A percentile compares a stretch with the other conserved stretches of the same genome.
phyloP scores from a whole-genome alignment of 2,113 vertebrate genomes.

The Coracopsis vasa region DNA sequence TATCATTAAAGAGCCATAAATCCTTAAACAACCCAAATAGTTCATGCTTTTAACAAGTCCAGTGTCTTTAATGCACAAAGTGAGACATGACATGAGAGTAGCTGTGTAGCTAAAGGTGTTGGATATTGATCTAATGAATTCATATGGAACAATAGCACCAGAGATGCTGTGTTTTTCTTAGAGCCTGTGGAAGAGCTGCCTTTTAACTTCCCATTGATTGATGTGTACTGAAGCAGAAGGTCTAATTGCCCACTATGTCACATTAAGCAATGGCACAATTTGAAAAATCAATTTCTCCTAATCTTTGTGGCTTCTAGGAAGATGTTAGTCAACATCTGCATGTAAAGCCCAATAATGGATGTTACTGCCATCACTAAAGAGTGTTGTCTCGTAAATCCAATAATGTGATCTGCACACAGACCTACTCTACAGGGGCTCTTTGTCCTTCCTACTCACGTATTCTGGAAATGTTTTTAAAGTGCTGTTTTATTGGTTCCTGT shows the following conservation, averaged over 20 bases:
- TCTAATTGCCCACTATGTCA: neutral
- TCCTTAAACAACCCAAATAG: neutral
- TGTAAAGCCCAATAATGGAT: neutral
- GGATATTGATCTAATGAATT: neutral
- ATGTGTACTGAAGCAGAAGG: neutral
- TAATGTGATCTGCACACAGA: neutral
- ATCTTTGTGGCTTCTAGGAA: neutral
- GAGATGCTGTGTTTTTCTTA: neutral
- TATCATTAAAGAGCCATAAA: neutral
- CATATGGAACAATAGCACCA: rapidly evolving
- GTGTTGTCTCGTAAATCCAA: neutral
- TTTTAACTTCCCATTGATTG: neutral
- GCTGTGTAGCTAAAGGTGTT: neutral
- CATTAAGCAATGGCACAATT: neutral
- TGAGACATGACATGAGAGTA: neutral
- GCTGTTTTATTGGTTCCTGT: neutral
- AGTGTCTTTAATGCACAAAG: neutral
- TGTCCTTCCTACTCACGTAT: rapidly evolving
- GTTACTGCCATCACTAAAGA: neutral
- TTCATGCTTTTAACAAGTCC: neutral
- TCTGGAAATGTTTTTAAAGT: neutral
- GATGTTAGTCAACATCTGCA: neutral
- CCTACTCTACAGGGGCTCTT: neutral
- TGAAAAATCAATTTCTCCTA: neutral
- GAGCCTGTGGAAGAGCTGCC: neutral